phyloP scores from a whole-genome alignment of 2,888 invertebrate genomes.

The Gisinianus flammeolus region DNA sequence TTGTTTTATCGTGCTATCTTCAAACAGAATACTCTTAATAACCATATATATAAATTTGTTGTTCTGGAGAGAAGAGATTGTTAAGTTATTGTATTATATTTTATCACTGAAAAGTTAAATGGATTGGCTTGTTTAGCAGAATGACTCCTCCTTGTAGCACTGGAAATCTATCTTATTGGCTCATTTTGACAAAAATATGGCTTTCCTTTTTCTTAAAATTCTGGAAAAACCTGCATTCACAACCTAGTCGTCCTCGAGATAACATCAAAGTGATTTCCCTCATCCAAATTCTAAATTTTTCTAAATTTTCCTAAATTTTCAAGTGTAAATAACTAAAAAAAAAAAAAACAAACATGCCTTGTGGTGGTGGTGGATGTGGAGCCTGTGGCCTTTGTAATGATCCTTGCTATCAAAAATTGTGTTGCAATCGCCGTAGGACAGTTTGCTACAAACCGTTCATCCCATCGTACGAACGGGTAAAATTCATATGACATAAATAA shows the following conservation, averaged over 20 bases:
- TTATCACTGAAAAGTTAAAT: too few relatives aligned
- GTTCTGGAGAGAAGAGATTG: too few relatives aligned
- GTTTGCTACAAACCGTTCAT: slow-evolving; percentile 45
- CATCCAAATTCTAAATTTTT: slow-evolving; percentile 15
- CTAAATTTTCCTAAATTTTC: slow-evolving; percentile 33
- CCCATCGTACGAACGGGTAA: slow-evolving; percentile 41
- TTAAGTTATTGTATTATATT: too few relatives aligned
- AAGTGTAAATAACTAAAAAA: slow-evolving; percentile 22
- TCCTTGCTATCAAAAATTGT: slow-evolving; percentile 56
- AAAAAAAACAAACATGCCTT: slow-evolving; percentile 49
- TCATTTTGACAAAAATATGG: not conserved
- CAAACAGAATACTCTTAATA: too few relatives aligned
- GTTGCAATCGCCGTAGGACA: slow-evolving; percentile 50
- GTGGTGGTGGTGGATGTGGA: slow-evolving; percentile 45
- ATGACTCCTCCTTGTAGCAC: too few relatives aligned
- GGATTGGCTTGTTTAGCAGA: too few relatives aligned
- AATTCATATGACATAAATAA: not conserved
- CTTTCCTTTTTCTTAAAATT: too few relatives aligned
- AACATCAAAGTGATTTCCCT: slow-evolving; percentile 21
- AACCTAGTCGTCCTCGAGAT: slow-evolving; percentile 12
- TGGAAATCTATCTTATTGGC: not conserved
- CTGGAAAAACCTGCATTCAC: slow-evolving; percentile 11
- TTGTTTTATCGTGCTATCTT: too few relatives aligned
- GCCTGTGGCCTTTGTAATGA: slow-evolving; percentile 40
- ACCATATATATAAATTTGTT: too few relatives aligned